phyloP scores from a whole-genome alignment of 2,797 vertebrate species.

The Dendrocincla tyrannina region DNA sequence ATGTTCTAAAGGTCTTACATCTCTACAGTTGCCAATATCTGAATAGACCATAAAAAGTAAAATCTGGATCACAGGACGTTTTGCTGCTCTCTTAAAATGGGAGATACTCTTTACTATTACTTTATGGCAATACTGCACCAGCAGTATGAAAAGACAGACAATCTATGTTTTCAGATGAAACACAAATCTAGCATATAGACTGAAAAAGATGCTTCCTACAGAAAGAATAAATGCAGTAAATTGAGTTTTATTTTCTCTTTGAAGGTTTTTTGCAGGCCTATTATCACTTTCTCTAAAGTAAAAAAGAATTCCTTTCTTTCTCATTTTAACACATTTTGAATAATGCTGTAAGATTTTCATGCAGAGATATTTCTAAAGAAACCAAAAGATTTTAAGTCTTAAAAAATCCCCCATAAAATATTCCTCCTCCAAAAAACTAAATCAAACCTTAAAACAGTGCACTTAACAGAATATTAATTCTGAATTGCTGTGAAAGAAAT shows the following conservation, averaged over 20 bases:
- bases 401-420: not conserved
- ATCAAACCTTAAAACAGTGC: fast-evolving
- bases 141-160: not conserved
- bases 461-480: not conserved
- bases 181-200: not conserved
- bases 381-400: fast-evolving
- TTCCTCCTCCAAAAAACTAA: not conserved
- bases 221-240: not conserved
- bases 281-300: not conserved
- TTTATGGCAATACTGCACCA: not conserved
- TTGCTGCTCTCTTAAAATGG: not conserved
- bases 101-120: not conserved
- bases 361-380: not conserved
- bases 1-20: fast-evolving
- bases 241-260: not conserved
- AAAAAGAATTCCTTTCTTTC: not conserved
- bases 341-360: not conserved
- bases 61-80: not conserved
- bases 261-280: not conserved
- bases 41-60: not conserved
- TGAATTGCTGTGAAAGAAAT: not conserved
- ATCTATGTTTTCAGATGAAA: not conserved
- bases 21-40: not conserved
- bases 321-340: not conserved
- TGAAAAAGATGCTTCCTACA: not conserved